These are phyloP conservation scores for Lophotriccus pileatus DNA, from an alignment of 2,797 vertebrate species.

Conservation along the genomic window DNA sequence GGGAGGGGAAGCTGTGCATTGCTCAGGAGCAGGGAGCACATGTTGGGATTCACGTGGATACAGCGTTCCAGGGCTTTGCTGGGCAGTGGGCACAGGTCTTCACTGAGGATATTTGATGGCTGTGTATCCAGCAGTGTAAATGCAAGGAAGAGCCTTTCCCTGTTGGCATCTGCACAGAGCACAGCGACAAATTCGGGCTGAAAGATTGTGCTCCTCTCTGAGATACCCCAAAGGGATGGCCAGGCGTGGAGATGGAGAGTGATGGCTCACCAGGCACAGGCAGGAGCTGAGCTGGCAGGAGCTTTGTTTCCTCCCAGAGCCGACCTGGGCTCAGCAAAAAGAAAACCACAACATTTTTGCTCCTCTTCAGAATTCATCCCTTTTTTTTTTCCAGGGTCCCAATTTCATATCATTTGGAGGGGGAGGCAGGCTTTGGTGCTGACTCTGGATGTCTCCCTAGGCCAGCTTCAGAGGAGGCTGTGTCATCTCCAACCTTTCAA, in stretches of 20 bases:
- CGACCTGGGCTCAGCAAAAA: background rate
- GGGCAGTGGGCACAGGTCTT: background rate
- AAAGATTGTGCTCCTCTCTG: fast-evolving
- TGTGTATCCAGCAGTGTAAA: background rate
- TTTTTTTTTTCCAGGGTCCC: slow-evolving; percentile 9
- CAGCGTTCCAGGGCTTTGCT: background rate
- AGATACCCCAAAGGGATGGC: background rate
- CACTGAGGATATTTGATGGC: background rate
- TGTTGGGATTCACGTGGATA: background rate
- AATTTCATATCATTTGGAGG: slow-evolving; percentile 49
- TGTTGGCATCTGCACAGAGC: background rate
- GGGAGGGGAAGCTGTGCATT: background rate
- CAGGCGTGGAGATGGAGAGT: fast-evolving
- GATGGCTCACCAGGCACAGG: background rate
- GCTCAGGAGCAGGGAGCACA: background rate
- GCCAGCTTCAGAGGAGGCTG: slow-evolving; percentile 67
- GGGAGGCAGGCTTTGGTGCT: slow-evolving; percentile 68
- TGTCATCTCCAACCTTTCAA: slow-evolving; percentile 77
- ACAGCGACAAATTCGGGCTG: background rate
- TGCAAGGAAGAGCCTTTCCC: background rate
- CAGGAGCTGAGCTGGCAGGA: background rate
- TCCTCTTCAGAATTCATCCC: background rate
- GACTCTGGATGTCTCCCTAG: slow-evolving; percentile 69
- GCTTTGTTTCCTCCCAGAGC: background rate
- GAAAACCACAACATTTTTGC: background rate